These are phyloP conservation scores for Spongilla lacustris DNA, from an alignment of 37 sponge, comb jelly and placozoan genomes.

Conservation along the genomic window DNA sequence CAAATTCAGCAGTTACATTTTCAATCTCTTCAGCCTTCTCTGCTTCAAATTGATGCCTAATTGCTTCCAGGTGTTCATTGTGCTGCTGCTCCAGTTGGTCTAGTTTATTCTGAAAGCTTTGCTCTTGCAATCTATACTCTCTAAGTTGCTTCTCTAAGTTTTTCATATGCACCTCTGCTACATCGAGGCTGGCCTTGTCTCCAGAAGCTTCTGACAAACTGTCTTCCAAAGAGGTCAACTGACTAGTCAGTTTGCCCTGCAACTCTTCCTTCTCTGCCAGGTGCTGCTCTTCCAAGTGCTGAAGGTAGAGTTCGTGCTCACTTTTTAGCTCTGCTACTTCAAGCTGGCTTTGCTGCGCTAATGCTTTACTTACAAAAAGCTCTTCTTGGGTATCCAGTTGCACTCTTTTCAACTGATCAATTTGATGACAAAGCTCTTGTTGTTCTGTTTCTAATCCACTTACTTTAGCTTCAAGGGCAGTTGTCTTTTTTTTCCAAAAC, in stretches of 20 bases:
- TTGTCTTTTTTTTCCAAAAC: conserved; percentile 57
- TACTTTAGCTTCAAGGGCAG: conserved; percentile 41
- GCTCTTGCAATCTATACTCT: conserved; percentile 55
- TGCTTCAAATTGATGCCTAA: conserved; percentile 6
- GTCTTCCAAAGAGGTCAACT: conserved; percentile 41
- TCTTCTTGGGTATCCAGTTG: not conserved
- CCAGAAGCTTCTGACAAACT: conserved; percentile 28
- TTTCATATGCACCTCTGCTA: conserved; percentile 63
- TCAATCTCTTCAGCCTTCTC: conserved; percentile 20
- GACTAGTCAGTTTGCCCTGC: conserved; percentile 12
- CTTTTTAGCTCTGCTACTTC: conserved; percentile 4
- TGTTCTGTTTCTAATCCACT: not conserved
- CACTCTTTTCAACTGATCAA: not conserved
- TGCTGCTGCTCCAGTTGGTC: conserved; percentile 34
- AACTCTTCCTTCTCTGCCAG: conserved; percentile 24
- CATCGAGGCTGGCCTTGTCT: conserved; percentile 51
- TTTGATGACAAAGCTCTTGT: not conserved
- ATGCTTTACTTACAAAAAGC: not conserved
- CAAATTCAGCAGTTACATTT: not conserved
- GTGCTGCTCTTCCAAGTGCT: conserved; percentile 15
- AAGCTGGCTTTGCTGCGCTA: not conserved
- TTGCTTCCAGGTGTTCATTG: not conserved
- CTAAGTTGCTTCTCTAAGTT: conserved; percentile 51
- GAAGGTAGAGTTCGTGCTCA: not conserved
- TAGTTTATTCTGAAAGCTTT: conserved; percentile 11